phyloP scores from a whole-genome alignment of 2,113 vertebrate species.

The Corynorhinus townsendii region DNA sequence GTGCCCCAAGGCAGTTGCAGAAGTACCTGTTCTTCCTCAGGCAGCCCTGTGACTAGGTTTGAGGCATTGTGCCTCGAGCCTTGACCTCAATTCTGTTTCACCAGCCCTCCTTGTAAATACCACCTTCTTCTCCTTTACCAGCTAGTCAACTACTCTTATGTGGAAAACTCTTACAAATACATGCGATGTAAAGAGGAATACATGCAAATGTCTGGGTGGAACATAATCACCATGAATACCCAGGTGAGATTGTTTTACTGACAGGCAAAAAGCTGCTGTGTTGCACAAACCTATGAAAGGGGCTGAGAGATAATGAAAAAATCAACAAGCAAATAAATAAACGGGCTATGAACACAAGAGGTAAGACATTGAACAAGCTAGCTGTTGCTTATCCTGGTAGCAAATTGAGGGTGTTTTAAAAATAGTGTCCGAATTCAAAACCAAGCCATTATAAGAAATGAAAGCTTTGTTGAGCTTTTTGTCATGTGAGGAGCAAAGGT shows the following conservation, averaged over 20 bases:
- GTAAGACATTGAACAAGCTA: background rate
- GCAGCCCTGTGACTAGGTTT: background rate
- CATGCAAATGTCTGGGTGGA: background rate
- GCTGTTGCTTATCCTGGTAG: background rate
- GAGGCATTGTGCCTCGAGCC: accelerated
- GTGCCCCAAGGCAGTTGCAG: background rate
- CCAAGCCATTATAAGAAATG: background rate
- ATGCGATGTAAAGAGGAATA: background rate
- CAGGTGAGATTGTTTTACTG: background rate
- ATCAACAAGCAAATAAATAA: background rate
- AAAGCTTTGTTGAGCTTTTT: background rate
- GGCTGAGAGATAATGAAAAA: background rate
- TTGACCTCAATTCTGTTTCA: background rate
- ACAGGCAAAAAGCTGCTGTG: slow-evolving; percentile 46
- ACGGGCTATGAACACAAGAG: background rate
- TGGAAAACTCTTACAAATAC: background rate
- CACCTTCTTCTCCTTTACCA: background rate
- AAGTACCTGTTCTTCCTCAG: accelerated
- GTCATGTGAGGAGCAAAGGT: background rate
- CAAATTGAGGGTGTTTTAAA: slow-evolving; percentile 12
- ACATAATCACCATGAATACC: background rate
- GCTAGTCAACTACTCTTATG: background rate
- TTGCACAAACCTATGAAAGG: slow-evolving; percentile 13
- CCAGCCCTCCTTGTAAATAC: background rate
- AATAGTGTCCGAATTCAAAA: background rate